A percentile compares a stretch with the other conserved stretches of the same genome.
Evolutionary conservation across 2,888 invertebrate species (phyloP).

Genomic region (Spodoptera littoralis): DNA sequence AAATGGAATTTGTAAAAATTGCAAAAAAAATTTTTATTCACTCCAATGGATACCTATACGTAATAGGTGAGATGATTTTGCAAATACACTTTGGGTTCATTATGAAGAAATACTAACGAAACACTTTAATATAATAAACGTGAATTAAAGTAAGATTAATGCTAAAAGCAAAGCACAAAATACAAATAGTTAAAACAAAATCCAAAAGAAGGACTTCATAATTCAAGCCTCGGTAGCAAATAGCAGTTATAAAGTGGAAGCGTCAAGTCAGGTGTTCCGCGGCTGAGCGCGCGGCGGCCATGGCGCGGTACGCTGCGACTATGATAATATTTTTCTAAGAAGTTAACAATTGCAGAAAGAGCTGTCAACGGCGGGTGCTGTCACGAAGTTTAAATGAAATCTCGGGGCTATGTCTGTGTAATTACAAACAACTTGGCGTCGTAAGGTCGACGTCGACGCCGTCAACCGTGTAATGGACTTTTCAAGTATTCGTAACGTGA

Average conservation of each 20-base stretch:
- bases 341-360: slow-evolving; percentile 76
- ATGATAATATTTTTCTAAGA: slow-evolving; percentile 69
- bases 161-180: too few relatives aligned
- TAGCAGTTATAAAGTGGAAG: slow-evolving; percentile 36
- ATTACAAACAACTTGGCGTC: slow-evolving; percentile 83
- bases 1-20: too few relatives aligned
- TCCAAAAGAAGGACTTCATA: slow-evolving; percentile 24
- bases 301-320: slow-evolving; percentile 26
- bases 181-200: background rate
- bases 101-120: too few relatives aligned
- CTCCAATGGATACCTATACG: too few relatives aligned
- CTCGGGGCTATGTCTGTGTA: slow-evolving; percentile 82
- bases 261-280: slow-evolving; percentile 31
- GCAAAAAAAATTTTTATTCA: too few relatives aligned
- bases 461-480: slow-evolving; percentile 87
- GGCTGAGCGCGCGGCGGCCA: slow-evolving; percentile 9
- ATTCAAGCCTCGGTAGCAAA: slow-evolving; percentile 34
- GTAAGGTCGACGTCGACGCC: slow-evolving; percentile 78
- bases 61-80: too few relatives aligned
- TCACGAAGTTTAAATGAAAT: slow-evolving; percentile 86
- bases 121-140: too few relatives aligned
- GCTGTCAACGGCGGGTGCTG: slow-evolving; percentile 74
- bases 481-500: slow-evolving; percentile 87
- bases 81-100: too few relatives aligned
- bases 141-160: too few relatives aligned